Evolutionary conservation across 2,797 vertebrate genomes (phyloP), one percentile per base, ranked within the genome.

Genomic region (Spinibarbus caldwelli): DNA sequence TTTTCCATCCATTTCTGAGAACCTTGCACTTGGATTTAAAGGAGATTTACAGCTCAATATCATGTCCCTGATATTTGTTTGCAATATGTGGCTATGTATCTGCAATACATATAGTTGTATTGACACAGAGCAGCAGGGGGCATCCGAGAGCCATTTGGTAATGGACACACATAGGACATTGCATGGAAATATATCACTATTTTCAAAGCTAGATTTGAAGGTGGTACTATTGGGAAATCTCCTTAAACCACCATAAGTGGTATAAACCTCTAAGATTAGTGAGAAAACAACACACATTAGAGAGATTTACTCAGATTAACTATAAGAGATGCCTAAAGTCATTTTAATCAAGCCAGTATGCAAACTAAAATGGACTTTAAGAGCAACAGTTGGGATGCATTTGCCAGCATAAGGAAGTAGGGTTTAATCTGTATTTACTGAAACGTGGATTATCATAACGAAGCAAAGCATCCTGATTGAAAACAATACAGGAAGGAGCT

Each of bases 261-360:
- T 26, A 82, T n/a, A 72, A 19, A 49, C n/a, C 59, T 70, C 31
- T 19, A 73, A n/a, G 68, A 72, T 21, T 70, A 54, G 66, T n/a
- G n/a, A 23, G 23, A 1, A 62, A 72, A 72, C 21, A 75, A 73
- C 29, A 49, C 41, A 36, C 54, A 36, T 49, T 11, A 34, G 3
- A 83, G 21, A 36, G 57, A 76, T 66, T n/a, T 38, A 36, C 54
- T 23, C 4, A 49, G 68, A 73, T 62, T 82, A 59, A 73, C 6
- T 64, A 38, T 36, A 49, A 75, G 26, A 34, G 5, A 43, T 73
- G 54, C 7, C 29, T 64, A 64, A 45, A 73, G 23, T 45, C 34
- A 62, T 64, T 36, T 19, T 19, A 12, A 59, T 45, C 26, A 76
- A 49, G 29, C 23, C 29, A 38, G 21, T n/a, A 19, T 67, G 14